Evolutionary conservation across 2,888 invertebrate species (phyloP), one percentile per base, ranked within the genome.

Genomic region (Drosophila aldrichi): DNA sequence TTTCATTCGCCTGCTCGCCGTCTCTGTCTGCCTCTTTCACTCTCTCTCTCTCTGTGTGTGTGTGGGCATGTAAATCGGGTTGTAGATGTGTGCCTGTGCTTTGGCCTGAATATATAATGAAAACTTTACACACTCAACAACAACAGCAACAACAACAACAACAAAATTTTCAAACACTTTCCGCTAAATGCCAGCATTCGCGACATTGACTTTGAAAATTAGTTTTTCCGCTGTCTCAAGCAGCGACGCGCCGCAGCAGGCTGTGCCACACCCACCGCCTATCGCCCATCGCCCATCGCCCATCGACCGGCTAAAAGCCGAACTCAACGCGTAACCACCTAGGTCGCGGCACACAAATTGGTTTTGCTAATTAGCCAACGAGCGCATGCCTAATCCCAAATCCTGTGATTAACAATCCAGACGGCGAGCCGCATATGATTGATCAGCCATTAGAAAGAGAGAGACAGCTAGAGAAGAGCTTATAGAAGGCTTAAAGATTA

Each of bases 171-270:
- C 36, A 49, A 48, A 65, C 44, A 25, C 22, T 20, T 56, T 32
- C 14, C 40, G 41, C 10, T 61, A 59, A 68, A 44, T 52, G 57
- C 60, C 66, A 60, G 71, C 69, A 40, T 57, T 75, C 61, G 73
- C 76, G 82, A 76, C 82, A 83, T 82, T 82, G 75, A 81, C 81
- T 82, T 77, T 80, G 83, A 83, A 82, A 82, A 81, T 81, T 68
- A 78, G 80, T 80, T 83, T 75, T 54, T 40, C 38, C 40, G 22
- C 25, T 48, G 52, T 52, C 54, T 20, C 38, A 55, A n/a, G 25
- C 66, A 63, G 16, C 36, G 43, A 7, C 44, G 2, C 22, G 4
- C 8, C 40, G 40, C 40, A 1, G 3, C n/a, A n/a, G 9, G 2
- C n/a, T n/a, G 3, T 8, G n/a, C 40, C 40, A 40, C n/a, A 9